A percentile compares a stretch with the other conserved stretches of the same genome.
phyloP scores from a whole-genome alignment of 2,888 invertebrate genomes.

The Allolobophora icterica region DNA sequence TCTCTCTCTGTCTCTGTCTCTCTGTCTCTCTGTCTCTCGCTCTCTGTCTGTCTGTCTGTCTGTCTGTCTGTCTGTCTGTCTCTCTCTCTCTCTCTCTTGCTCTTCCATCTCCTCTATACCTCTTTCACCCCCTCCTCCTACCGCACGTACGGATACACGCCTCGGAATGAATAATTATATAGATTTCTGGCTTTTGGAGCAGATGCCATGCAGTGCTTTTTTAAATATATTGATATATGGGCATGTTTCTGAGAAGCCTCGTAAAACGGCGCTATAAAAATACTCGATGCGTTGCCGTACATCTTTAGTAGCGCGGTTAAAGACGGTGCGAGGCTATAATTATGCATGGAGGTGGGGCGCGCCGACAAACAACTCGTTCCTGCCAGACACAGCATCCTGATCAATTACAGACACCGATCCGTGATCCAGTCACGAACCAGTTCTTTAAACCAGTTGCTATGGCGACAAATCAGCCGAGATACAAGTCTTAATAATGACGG shows the following conservation, averaged over 20 bases:
- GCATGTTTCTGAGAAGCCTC: not conserved
- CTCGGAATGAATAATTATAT: too few species aligned
- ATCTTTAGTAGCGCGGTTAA: not conserved
- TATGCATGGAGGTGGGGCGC: not conserved
- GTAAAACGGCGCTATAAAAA: not conserved
- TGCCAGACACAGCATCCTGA: not conserved
- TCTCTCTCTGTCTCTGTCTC: too few species aligned
- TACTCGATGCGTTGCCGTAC: not conserved
- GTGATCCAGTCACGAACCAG: not conserved
- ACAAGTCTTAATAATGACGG: not conserved
- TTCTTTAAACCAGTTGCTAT: constrained; percentile 8
- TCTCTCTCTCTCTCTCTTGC: too few species aligned
- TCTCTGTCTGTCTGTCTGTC: too few species aligned
- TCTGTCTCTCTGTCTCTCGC: too few species aligned
- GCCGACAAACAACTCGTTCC: not conserved
- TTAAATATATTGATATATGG: not conserved
- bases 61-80: too few species aligned
- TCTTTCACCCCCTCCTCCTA: too few species aligned
- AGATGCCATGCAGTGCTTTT: too few species aligned
- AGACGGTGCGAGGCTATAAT: too few species aligned
- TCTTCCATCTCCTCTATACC: too few species aligned
- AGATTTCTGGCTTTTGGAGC: too few species aligned
- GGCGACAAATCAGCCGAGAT: not conserved
- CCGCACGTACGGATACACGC: too few species aligned
- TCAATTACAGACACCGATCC: not conserved